phyloP scores from a whole-genome alignment of 2,797 vertebrate species.

The Poeciliopsis gracilis region DNA sequence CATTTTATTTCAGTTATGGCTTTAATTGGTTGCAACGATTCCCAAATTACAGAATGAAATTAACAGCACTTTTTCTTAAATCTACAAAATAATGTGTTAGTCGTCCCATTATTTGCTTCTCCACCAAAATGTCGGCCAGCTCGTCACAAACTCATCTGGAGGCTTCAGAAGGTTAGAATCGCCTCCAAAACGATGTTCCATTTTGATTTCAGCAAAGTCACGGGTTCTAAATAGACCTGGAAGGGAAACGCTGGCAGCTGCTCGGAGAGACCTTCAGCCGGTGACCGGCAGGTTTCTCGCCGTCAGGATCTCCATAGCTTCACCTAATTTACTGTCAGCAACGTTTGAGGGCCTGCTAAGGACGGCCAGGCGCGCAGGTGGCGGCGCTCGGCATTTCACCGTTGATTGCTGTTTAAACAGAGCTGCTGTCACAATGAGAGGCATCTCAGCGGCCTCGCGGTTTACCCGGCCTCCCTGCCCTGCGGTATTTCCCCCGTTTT shows the following conservation, averaged over 20 bases:
- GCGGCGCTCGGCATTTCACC: slow-evolving; percentile 37
- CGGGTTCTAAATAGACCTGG: slow-evolving; percentile 61
- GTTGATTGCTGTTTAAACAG: slow-evolving; percentile 60
- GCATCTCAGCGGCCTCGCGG: slow-evolving; percentile 64
- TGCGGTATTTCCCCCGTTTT: slow-evolving; percentile 44
- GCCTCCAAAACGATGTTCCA: too few species aligned
- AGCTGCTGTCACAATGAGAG: slow-evolving; percentile 68
- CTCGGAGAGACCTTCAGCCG: slow-evolving; percentile 65
- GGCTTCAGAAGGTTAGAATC: neutral
- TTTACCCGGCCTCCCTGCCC: slow-evolving; percentile 62
- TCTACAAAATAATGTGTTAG: neutral
- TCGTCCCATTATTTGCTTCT: neutral
- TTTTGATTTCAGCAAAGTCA: slow-evolving; percentile 41
- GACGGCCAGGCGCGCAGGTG: slow-evolving; percentile 50
- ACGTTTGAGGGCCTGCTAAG: slow-evolving; percentile 40
- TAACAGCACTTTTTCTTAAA: neutral
- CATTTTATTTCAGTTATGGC: neutral
- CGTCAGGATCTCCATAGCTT: slow-evolving; percentile 60
- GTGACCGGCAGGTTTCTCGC: slow-evolving; percentile 63
- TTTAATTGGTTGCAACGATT: neutral
- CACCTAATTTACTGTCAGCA: slow-evolving; percentile 59
- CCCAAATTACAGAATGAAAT: neutral
- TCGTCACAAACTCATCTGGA: neutral
- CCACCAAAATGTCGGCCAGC: neutral
- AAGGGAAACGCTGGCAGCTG: slow-evolving; percentile 51